These are phyloP conservation scores for Bombus affinis DNA, from an alignment of 1,140 invertebrate genomes.

Conservation along the genomic window DNA sequence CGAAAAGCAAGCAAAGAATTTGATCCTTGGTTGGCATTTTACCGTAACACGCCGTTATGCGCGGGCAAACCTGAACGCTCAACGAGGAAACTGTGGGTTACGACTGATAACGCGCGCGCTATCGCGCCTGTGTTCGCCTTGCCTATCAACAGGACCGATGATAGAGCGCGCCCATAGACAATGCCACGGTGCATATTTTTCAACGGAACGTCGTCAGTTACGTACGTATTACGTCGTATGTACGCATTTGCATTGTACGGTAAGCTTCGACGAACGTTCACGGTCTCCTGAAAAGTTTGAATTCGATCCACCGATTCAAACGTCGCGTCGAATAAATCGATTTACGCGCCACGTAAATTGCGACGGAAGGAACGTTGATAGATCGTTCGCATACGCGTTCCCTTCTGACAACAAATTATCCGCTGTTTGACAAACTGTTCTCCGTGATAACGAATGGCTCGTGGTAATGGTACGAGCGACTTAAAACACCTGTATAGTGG, in stretches of 20 bases:
- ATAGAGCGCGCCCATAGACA: neutral
- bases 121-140: constrained; percentile 3
- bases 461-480: no score
- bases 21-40: neutral
- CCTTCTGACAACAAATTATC: neutral
- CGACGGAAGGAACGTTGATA: neutral
- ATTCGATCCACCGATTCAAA: neutral
- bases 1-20: neutral
- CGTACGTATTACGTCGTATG: no score
- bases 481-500: no score
- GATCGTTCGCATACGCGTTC: neutral
- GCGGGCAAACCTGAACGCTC: neutral
- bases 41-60: neutral
- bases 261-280: neutral
- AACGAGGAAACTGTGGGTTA: constrained; percentile 31
- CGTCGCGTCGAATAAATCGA: neutral
- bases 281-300: no score
- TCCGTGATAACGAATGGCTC: neutral
- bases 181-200: neutral
- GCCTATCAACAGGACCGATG: neutral
- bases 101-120: neutral
- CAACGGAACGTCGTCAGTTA: neutral
- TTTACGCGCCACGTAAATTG: neutral
- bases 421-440: neutral
- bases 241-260: neutral